These are phyloP conservation scores for Drosophila maculinotata DNA, from an alignment of 2,888 invertebrate genomes.

Conservation along the genomic window DNA sequence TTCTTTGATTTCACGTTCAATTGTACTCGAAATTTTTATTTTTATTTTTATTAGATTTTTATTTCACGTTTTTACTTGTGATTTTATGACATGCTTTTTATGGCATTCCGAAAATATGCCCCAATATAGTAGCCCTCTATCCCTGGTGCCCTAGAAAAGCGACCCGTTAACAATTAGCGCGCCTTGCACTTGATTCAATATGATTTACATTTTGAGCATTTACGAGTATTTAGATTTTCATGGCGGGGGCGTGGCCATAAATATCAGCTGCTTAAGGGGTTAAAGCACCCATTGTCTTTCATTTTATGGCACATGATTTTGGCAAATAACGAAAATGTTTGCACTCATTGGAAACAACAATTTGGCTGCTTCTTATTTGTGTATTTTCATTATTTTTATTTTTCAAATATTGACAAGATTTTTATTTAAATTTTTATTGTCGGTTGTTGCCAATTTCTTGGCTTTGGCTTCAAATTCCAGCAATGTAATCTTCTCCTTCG, in stretches of 20 bases:
- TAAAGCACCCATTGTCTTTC: constrained; percentile 41
- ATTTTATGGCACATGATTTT: constrained; percentile 61
- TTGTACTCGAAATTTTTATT: constrained; percentile 66
- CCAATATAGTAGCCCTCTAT: neutral
- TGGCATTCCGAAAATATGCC: constrained; percentile 19
- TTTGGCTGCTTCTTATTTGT: constrained; percentile 38
- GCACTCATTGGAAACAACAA: constrained; percentile 71
- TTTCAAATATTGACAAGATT: constrained; percentile 77
- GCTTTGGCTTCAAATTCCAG: constrained; percentile 57
- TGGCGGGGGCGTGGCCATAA: constrained; percentile 16
- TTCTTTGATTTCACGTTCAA: constrained; percentile 71
- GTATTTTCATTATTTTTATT: constrained; percentile 23
- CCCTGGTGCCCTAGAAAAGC: neutral
- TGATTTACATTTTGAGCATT: constrained; percentile 39
- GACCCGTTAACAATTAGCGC: constrained; percentile 56
- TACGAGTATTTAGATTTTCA: constrained; percentile 17
- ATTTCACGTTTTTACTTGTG: constrained; percentile 62
- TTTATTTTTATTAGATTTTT: constrained; percentile 76
- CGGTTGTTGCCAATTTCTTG: constrained; percentile 73
- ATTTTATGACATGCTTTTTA: constrained; percentile 54
- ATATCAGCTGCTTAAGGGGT: constrained; percentile 43
- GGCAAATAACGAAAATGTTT: constrained; percentile 76
- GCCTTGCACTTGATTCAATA: constrained; percentile 34
- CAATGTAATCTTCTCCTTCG: constrained; percentile 50
- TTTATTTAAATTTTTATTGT: constrained; percentile 78